Evolutionary conservation across 2,113 vertebrate species (phyloP).

Genomic region (Cyprinodon brontotheroides): DNA sequence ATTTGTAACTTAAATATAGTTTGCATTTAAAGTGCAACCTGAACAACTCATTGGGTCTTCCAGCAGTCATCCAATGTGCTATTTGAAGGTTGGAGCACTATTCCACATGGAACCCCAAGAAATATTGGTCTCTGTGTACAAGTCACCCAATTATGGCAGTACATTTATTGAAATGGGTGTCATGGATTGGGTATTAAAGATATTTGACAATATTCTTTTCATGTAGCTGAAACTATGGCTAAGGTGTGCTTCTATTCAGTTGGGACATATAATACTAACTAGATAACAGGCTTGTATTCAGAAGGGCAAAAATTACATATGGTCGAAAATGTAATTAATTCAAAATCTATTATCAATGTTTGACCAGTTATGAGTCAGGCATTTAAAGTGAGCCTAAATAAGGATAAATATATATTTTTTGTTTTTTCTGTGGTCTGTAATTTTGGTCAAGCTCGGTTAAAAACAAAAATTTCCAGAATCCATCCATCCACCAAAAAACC

Average conservation of each 20-base stretch:
- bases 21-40: background rate
- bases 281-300: no score
- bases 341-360: background rate
- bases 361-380: background rate
- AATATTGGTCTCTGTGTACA: background rate
- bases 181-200: background rate
- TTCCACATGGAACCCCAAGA: background rate
- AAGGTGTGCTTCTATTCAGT: background rate
- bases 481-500: conserved; percentile 1
- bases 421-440: background rate
- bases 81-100: background rate
- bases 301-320: background rate
- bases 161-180: background rate
- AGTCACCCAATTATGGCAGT: background rate
- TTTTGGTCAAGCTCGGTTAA: background rate
- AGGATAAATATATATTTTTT: background rate
- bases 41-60: background rate
- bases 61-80: background rate
- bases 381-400: background rate
- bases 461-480: background rate
- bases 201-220: background rate
- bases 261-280: no score
- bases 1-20: no score
- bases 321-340: background rate
- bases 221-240: background rate